These are phyloP conservation scores for Phaethornis superciliosus DNA, from an alignment of 2,113 vertebrate genomes.

Conservation along the genomic window DNA sequence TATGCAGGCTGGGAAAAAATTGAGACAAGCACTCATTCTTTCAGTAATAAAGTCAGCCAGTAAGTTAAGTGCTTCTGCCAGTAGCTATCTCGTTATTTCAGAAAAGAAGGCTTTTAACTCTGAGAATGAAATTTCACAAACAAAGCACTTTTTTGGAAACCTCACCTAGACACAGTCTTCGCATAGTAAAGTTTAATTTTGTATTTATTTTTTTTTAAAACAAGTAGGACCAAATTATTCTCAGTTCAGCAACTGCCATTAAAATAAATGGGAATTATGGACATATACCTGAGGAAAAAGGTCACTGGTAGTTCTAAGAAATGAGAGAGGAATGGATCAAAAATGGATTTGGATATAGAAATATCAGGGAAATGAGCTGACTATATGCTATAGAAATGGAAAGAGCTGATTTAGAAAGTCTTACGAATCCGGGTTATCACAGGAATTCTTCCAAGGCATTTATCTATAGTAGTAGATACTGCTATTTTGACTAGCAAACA, in stretches of 20 bases:
- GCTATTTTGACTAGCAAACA: slow-evolving; percentile 36
- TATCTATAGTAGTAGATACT: background rate
- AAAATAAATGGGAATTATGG: background rate
- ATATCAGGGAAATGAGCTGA: slow-evolving; percentile 8
- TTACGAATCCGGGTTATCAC: slow-evolving; percentile 23
- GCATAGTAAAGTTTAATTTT: background rate
- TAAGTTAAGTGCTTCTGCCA: background rate
- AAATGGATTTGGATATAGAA: slow-evolving; percentile 41
- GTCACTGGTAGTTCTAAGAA: background rate
- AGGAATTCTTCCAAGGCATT: slow-evolving; percentile 25
- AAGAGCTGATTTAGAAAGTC: slow-evolving; percentile 38
- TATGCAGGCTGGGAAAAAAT: slow-evolving; percentile 1
- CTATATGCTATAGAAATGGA: background rate
- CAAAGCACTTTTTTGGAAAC: background rate
- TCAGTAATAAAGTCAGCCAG: background rate
- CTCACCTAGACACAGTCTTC: background rate
- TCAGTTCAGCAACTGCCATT: background rate
- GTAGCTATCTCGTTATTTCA: background rate
- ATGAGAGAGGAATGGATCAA: slow-evolving; percentile 3
- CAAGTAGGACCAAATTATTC: background rate
- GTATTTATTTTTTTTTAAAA: background rate
- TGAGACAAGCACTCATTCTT: background rate
- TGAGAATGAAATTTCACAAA: background rate
- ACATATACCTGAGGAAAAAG: background rate
- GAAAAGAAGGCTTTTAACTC: background rate